These are phyloP conservation scores for Rotaria sp. DNA, from an alignment of 2,888 invertebrate species.

Conservation along the genomic window DNA sequence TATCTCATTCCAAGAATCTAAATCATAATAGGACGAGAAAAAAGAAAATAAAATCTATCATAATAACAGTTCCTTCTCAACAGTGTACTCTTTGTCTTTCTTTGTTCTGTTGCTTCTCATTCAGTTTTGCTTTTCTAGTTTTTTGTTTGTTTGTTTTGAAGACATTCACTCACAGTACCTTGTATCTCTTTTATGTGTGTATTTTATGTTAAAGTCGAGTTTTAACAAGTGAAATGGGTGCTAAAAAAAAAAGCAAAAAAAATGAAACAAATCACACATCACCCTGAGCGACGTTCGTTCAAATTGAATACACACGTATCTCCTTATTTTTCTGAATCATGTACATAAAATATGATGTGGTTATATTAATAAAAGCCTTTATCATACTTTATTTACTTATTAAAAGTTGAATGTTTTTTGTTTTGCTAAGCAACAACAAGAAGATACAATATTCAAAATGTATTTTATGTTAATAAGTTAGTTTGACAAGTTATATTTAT, in stretches of 20 bases:
- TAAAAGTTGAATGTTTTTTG: not conserved
- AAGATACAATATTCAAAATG: no score
- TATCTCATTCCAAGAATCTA: not conserved
- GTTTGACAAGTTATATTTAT: no score
- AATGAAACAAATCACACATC: not conserved
- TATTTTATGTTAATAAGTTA: no score
- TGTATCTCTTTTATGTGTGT: not conserved
- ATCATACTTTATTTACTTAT: not conserved
- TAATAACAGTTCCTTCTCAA: not conserved
- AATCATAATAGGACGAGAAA: not conserved
- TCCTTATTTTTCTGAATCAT: not conserved
- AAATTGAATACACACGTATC: not conserved
- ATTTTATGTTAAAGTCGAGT: not conserved
- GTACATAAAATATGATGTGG: not conserved
- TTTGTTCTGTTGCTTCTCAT: not conserved
- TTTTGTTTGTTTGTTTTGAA: not conserved
- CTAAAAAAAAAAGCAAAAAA: not conserved
- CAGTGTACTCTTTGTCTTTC: constrained; percentile 17
- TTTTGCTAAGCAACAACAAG: not conserved
- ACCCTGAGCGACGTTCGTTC: not conserved
- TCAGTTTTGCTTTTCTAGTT: not conserved
- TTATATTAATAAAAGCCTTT: not conserved
- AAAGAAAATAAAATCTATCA: not conserved
- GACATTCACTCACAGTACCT: not conserved
- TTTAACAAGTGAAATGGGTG: not conserved